Evolutionary conservation across 1,140 invertebrate genomes (phyloP).

Genomic region (Plodia interpunctella): DNA sequence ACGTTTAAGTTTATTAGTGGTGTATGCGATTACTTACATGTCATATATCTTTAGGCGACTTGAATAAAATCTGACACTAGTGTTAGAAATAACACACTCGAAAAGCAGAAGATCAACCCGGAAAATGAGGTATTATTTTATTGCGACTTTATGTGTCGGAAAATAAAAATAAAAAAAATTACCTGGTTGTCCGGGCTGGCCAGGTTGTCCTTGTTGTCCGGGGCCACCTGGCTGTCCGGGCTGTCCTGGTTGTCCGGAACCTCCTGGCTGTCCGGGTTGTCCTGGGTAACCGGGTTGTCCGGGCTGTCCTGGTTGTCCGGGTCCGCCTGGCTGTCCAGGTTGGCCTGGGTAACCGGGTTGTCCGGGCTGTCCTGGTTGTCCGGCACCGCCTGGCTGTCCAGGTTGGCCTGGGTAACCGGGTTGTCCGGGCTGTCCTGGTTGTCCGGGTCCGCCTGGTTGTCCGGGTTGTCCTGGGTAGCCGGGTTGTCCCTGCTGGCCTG

Average conservation of each 20-base stretch:
- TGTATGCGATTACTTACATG: too few species aligned
- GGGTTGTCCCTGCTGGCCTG: too few species aligned
- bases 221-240: conserved; percentile 19
- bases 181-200: conserved; percentile 34
- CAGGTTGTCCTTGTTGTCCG: conserved; percentile 32
- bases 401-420: conserved; percentile 28
- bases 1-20: too few species aligned
- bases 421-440: conserved; percentile 24
- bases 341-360: conserved; percentile 23
- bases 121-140: too few species aligned
- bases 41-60: too few species aligned
- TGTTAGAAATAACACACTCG: too few species aligned
- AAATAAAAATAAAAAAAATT: too few species aligned
- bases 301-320: conserved; percentile 32
- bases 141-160: too few species aligned
- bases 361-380: conserved; percentile 32
- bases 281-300: conserved; percentile 31
- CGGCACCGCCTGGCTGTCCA: conserved; percentile 28
- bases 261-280: conserved; percentile 18
- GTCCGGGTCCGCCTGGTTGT: conserved; percentile 8
- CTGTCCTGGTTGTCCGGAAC: conserved; percentile 18
- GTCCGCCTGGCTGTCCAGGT: conserved; percentile 31
- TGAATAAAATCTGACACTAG: too few species aligned
- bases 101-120: too few species aligned
- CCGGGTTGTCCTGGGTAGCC: conserved; percentile 8